Conservation (phyloP, 2,797 vertebrate species). For the Pachyuromys duprasi region DNA sequence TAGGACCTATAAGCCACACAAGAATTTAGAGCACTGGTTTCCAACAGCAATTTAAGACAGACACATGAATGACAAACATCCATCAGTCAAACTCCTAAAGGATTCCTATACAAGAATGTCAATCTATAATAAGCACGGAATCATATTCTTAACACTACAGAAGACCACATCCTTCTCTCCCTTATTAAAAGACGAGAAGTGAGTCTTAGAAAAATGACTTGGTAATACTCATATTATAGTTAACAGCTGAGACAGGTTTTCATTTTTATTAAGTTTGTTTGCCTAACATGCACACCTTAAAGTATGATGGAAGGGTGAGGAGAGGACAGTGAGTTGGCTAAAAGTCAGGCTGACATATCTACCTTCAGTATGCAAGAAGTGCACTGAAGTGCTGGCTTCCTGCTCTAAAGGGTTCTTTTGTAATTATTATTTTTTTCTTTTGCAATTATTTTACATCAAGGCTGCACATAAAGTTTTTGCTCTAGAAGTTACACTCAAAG, state of each 20-base stretch:
- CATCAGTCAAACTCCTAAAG: neutral
- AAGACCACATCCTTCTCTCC: neutral
- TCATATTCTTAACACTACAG: neutral
- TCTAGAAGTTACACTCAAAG: neutral
- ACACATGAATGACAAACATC: neutral
- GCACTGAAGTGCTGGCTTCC: neutral
- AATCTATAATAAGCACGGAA: neutral
- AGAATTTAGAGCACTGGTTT: neutral
- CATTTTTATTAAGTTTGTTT: neutral
- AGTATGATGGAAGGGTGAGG: neutral
- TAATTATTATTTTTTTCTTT: neutral
- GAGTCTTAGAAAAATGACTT: neutral
- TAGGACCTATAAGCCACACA: neutral
- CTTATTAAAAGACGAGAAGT: neutral
- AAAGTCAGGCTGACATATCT: neutral
- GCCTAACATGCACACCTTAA: neutral
- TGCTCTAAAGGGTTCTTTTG: neutral
- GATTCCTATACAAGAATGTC: neutral
- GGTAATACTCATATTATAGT: neutral
- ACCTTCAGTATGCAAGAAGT: neutral
- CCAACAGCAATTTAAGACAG: neutral
- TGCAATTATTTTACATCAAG: neutral
- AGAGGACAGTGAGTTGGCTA: neutral
- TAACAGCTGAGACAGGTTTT: neutral
- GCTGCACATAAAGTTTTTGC: neutral